These are phyloP conservation scores for Caenorhabditis sp. DNA, from an alignment of 2,888 invertebrate genomes.

Conservation along the genomic window DNA sequence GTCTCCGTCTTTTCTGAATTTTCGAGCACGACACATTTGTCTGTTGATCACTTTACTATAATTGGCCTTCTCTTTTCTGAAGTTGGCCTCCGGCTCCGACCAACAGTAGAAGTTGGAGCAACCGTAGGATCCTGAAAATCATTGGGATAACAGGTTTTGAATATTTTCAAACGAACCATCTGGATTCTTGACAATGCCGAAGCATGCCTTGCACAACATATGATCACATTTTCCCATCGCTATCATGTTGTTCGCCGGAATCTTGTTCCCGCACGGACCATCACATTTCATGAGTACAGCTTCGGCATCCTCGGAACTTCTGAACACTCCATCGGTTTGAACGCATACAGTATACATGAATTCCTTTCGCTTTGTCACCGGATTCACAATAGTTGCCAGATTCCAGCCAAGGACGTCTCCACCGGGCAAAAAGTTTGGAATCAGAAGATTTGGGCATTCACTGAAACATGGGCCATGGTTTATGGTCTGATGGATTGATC, in stretches of 20 bases:
- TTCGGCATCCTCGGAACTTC: conserved; percentile 15
- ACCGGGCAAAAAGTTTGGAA: conserved; percentile 47
- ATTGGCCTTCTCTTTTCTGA: conserved; percentile 28
- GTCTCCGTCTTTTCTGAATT: conserved; percentile 53
- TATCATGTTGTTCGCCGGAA: conserved; percentile 38
- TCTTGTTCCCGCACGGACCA: conserved; percentile 45
- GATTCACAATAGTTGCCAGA: conserved; percentile 29
- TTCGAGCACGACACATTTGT: conserved; percentile 50
- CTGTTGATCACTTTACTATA: conserved; percentile 52
- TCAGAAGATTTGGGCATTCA: conserved; percentile 25
- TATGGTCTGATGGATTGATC: background rate
- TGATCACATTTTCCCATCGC: conserved; percentile 64
- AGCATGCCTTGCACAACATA: conserved; percentile 63
- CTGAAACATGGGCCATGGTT: conserved; percentile 5
- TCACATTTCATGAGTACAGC: conserved; percentile 44
- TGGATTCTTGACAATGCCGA: conserved; percentile 60
- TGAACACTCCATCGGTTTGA: conserved; percentile 39
- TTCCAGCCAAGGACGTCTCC: conserved; percentile 58
- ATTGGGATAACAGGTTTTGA: background rate
- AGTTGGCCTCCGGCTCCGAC: conserved; percentile 40
- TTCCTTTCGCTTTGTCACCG: conserved; percentile 40
- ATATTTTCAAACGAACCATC: conserved; percentile 36
- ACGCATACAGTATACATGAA: conserved; percentile 52
- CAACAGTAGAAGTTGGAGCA: conserved; percentile 64
- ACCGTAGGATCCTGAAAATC: conserved; percentile 54